Conservation (phyloP, 2,113 vertebrate species). For the Cygnus buccinator region DNA sequence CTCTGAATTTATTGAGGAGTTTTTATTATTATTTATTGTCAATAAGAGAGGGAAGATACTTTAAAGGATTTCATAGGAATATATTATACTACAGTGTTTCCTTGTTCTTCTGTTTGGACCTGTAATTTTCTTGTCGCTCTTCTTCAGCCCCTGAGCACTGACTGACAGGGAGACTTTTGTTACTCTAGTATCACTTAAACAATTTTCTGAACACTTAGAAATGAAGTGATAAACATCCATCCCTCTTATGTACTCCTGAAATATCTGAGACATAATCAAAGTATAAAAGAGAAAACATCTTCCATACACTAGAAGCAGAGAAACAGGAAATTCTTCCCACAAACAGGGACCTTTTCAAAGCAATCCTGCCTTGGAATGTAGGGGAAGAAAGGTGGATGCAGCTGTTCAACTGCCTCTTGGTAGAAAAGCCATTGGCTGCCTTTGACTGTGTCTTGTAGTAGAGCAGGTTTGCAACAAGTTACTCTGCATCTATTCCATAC, state of each 20-base stretch:
- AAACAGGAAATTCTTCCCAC: neutral
- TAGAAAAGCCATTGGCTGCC: neutral
- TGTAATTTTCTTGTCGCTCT: constrained; percentile 38
- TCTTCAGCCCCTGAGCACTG: neutral
- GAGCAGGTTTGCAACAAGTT: neutral
- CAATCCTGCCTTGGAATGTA: neutral
- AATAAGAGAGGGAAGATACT: neutral
- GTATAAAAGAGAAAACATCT: neutral
- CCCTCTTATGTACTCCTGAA: constrained; percentile 17
- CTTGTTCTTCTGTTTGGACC: neutral
- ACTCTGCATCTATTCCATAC: neutral
- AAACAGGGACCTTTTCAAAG: neutral
- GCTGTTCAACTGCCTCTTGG: neutral
- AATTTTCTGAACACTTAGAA: constrained; percentile 56
- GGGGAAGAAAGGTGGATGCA: neutral
- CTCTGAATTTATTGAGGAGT: neutral
- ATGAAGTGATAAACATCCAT: constrained; percentile 42
- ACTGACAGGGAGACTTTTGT: constrained; percentile 34
- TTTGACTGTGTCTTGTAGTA: neutral
- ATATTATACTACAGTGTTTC: neutral
- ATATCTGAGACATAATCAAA: constrained; percentile 14
- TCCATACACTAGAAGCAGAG: neutral
- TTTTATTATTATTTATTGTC: constrained; percentile 19
- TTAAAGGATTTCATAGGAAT: neutral
- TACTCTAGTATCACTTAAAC: constrained; percentile 52